These are phyloP conservation scores for Microtus ochrogaster DNA, from an alignment of 2,113 vertebrate genomes.

Conservation along the genomic window DNA sequence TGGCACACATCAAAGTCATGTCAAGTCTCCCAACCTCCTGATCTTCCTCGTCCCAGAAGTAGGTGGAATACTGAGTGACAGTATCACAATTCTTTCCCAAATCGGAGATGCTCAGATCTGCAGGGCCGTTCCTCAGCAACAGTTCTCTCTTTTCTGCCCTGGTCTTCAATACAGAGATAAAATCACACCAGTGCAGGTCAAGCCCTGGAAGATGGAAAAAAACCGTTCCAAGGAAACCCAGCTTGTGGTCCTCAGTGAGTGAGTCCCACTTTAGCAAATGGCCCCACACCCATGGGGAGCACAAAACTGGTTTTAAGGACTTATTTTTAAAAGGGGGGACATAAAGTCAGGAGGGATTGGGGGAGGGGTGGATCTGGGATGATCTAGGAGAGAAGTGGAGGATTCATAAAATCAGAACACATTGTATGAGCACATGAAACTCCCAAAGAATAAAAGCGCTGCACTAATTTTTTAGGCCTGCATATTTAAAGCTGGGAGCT, in stretches of 20 bases:
- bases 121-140: conserved; percentile 33
- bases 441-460: background rate
- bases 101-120: conserved; percentile 64
- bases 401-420: background rate
- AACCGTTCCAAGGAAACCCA: background rate
- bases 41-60: conserved; percentile 64
- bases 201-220: background rate
- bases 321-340: background rate
- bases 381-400: no score
- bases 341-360: background rate
- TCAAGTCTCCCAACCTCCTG: conserved; percentile 74
- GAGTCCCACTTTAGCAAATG: no score
- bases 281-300: background rate
- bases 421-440: background rate
- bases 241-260: background rate
- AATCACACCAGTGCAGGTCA: background rate
- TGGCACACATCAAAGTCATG: conserved; percentile 76
- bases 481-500: background rate
- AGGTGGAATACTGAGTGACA: conserved; percentile 72
- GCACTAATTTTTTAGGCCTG: background rate
- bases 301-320: no score
- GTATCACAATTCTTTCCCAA: conserved; percentile 69
- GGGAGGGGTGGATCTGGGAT: background rate
- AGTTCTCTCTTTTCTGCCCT: conserved; percentile 40
- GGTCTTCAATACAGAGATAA: conserved; percentile 42